A percentile compares a stretch with the other conserved stretches of the same genome.
Conservation (phyloP, 2,113 vertebrate genomes). For the Indri indri region DNA sequence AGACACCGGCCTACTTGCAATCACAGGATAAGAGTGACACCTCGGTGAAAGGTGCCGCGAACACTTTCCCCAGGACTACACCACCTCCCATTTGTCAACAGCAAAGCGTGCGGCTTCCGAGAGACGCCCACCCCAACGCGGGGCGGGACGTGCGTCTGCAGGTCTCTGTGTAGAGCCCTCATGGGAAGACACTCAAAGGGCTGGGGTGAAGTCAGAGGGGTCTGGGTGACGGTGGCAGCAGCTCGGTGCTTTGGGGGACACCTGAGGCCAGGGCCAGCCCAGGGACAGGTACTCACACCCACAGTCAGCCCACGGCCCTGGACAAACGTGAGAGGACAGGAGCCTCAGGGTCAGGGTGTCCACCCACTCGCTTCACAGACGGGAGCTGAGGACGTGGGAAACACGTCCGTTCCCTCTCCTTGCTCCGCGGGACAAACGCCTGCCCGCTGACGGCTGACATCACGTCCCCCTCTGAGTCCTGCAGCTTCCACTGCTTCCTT, state of each 20-base stretch:
- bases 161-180: not conserved
- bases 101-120: not conserved
- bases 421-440: not conserved
- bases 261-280: not conserved
- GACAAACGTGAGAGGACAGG: rapidly evolving
- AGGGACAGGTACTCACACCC: not conserved
- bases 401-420: no score
- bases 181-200: not conserved
- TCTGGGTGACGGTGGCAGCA: not conserved
- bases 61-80: not conserved
- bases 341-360: not conserved
- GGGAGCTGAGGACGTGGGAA: not conserved
- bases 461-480: not conserved
- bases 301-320: not conserved
- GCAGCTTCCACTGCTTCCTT: no score
- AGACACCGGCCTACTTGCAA: not conserved
- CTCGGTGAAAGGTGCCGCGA: rapidly evolving
- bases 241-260: not conserved
- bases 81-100: not conserved
- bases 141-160: rapidly evolving
- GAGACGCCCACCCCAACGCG: no score
- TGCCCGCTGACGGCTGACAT: no score
- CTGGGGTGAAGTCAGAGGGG: not conserved
- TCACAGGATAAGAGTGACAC: not conserved
- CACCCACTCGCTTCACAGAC: not conserved